A percentile compares a stretch with the other conserved stretches of the same genome.
phyloP scores from a whole-genome alignment of 1,140 invertebrate genomes.

The Araneus ventricosus region DNA sequence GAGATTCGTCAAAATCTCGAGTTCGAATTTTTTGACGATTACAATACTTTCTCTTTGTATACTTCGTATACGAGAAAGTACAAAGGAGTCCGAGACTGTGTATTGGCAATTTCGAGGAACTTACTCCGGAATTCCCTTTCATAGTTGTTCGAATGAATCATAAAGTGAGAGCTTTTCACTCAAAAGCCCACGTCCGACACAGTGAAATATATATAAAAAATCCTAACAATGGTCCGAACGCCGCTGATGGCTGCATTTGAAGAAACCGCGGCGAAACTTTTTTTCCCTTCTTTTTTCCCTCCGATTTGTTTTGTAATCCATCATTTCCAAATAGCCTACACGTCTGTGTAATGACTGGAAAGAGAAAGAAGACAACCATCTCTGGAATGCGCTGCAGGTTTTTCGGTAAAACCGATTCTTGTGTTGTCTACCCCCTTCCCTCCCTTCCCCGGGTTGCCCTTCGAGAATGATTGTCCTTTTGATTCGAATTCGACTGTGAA shows the following conservation, averaged over 20 bases:
- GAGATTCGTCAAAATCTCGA: too few relatives aligned
- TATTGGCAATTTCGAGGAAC: not conserved
- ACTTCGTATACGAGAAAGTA: too few relatives aligned
- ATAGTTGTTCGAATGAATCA: not conserved
- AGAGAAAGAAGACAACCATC: constrained; percentile 34
- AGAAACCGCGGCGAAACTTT: not conserved
- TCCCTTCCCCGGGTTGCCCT: not conserved
- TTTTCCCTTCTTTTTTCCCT: not conserved
- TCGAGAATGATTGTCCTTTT: constrained; percentile 39
- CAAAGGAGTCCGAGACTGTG: too few relatives aligned
- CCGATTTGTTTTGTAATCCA: constrained; percentile 51
- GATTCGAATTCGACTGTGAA: constrained; percentile 14
- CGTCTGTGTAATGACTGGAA: constrained; percentile 44
- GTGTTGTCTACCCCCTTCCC: not conserved
- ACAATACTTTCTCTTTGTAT: too few relatives aligned
- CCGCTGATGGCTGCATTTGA: not conserved
- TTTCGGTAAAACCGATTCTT: constrained; percentile 8
- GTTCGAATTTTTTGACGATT: too few relatives aligned
- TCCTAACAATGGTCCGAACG: not conserved
- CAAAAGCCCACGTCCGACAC: not conserved
- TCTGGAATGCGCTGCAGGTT: constrained; percentile 19
- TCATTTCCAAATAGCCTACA: constrained; percentile 39
- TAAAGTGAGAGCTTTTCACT: not conserved
- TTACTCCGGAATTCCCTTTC: not conserved
- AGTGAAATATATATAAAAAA: not conserved